Base-by-base conservation (phyloP, 2,113 vertebrate species). In the Eolophus roseicapilla region DNA sequence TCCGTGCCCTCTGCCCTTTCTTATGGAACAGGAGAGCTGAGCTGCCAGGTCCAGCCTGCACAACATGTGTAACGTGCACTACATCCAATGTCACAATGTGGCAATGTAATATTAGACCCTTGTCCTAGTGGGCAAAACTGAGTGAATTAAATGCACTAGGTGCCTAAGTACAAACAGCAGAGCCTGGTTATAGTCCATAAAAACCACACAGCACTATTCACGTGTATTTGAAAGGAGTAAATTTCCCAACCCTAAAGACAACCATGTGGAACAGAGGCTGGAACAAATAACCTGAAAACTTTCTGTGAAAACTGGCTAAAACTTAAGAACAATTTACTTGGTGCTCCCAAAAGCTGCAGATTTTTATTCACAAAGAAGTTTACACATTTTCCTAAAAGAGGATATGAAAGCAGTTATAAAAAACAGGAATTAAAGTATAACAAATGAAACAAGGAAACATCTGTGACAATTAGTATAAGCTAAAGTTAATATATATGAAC, bases 391-490 rank as follows among this genome's bases (percentile, higher is more conserved):
- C 53, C 85, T 96, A 43, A 94, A 95, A 90, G 92, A 93, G 95
- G 94, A 96, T 95, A 81, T 96, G 92, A 96, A 95, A 96, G 79
- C 60, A 71, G 82, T 53, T 90, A 59, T 33, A 94, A 94, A 96
- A 95, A 92, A 52, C 60, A 92, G 88, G 92, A 95, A 93, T 96
- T 88, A 84, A 90, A 90, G 62, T 86, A n/a, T 81, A 96, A 90
- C 76, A 93, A 95, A 96, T 92, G 70, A 88, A 95, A 94, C 75
- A 92, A 84, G 88, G 95, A 95, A 96, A 93, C 93, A 95, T 95
- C 95, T 96, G 90, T 83, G 79, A 93, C 20, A 17, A 94, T 81
- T 49, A 63, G 46, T 9, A 31, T 35, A 81, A 90, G 76, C 76
- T 90, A 93, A 93, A 88, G 73, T 60, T 88, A 77, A 86, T 70